phyloP scores from a whole-genome alignment of 2,888 invertebrate genomes.

The Lycocerus yunnanus region DNA sequence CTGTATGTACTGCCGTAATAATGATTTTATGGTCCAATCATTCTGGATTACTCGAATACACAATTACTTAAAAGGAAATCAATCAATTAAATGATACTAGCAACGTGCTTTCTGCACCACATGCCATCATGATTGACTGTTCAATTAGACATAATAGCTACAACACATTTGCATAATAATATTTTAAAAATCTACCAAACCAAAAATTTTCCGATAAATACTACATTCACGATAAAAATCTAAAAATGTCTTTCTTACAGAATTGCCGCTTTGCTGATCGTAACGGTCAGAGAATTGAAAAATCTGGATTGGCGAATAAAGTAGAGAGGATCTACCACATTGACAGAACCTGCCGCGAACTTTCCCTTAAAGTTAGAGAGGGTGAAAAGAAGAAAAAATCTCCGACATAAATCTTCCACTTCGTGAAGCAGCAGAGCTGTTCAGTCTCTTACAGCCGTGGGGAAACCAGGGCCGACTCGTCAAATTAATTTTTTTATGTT shows the following conservation, averaged over 20 bases:
- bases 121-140: neutral
- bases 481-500: neutral
- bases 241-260: neutral
- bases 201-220: neutral
- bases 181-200: neutral
- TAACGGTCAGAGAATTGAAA: conserved; percentile 35
- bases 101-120: neutral
- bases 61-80: neutral
- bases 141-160: neutral
- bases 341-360: conserved; percentile 37
- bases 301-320: conserved; percentile 35
- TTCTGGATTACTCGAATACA: neutral
- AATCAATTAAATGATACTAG: neutral
- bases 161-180: neutral
- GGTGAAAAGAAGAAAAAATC: conserved; percentile 36
- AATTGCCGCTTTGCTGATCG: conserved; percentile 17
- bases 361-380: conserved; percentile 27
- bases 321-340: conserved; percentile 35
- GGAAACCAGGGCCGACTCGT: conserved; percentile 26
- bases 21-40: neutral
- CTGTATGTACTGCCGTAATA: neutral
- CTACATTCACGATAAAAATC: neutral
- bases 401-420: conserved; percentile 39
- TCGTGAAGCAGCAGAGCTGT: conserved; percentile 33
- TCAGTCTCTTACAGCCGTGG: conserved; percentile 27